These are phyloP conservation scores for Poeciliopsis retropinna DNA, from an alignment of 2,113 vertebrate genomes.

Conservation along the genomic window DNA sequence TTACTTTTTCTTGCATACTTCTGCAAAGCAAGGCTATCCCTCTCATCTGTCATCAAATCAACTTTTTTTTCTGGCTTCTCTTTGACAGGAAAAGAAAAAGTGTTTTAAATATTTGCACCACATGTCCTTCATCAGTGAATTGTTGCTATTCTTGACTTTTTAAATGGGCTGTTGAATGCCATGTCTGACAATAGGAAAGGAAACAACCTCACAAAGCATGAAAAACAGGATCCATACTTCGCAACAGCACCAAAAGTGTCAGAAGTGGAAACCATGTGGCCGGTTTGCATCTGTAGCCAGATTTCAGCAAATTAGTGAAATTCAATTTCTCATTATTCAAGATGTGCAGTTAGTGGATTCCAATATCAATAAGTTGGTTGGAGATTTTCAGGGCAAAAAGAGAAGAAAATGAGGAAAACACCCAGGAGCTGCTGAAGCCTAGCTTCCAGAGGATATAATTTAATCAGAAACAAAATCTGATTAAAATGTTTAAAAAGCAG, in stretches of 20 bases:
- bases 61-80: constrained; percentile 52
- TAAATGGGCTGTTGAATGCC: constrained; percentile 33
- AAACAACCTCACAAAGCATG: constrained; percentile 31
- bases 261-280: constrained; percentile 26
- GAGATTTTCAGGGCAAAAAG: constrained; percentile 24
- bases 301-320: constrained; percentile 34
- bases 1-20: constrained; percentile 42
- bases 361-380: constrained; percentile 47
- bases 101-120: constrained; percentile 53
- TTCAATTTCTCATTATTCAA: constrained; percentile 47
- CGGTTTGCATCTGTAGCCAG: constrained; percentile 35
- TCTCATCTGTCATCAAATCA: constrained; percentile 49
- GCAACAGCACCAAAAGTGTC: background rate
- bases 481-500: constrained; percentile 58
- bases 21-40: constrained; percentile 36
- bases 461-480: constrained; percentile 53
- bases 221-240: constrained; percentile 30
- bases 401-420: constrained; percentile 22
- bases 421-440: constrained; percentile 19
- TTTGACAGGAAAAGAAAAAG: constrained; percentile 22
- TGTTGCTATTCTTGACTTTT: constrained; percentile 26
- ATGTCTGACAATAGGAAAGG: constrained; percentile 27
- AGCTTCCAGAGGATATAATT: constrained; percentile 41
- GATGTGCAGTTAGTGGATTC: constrained; percentile 47
- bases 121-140: constrained; percentile 55